Base-by-base conservation (phyloP, 2,888 invertebrate species). In the Scaeva pyrastri region DNA sequence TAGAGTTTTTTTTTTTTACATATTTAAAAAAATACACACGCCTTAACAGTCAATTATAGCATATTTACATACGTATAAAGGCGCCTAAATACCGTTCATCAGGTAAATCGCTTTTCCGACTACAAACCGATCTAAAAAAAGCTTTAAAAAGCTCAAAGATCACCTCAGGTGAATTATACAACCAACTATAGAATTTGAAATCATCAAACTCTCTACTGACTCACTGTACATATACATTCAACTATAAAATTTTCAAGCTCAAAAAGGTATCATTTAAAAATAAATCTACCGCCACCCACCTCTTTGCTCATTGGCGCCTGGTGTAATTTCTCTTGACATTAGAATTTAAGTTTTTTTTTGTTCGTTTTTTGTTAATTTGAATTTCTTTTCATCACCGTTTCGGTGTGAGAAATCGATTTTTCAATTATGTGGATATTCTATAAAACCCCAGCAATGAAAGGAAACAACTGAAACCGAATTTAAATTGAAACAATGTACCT, bases 361-460 rank as follows among this genome's bases (percentile, higher is more conserved):
- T n/a, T n/a, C n/a, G 41, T 21, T 19, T 60, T 50, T 48, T 60
- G 14, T 41, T 58, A 60, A 21, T 8, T 41, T 0, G 5, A 60
- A 41, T 36, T 60, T 60, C 19, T 11, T n/a, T 23, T 6, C 14
- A 21, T 23, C 14, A 5, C n/a, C 8, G 6, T 2, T 7, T 36
- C 6, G 12, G 60, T 16, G 21, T 41, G 39, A 41, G 39, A 39
- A 39, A 60, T 60, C 41, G 60, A 60, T 60, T 60, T 60, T 58
- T 39, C 52, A 52, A 52, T n/a, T n/a, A 50, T 6, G 8, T 19
- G 2, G 23, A 23, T 12, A 5, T 7, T 1, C 31, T 31, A 31
- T 0, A 31, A 52, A 7, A 52, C 23, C n/a, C n/a, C n/a, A n/a
- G n/a, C n/a, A n/a, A n/a, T 52, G 14, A n/a, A 7, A 52, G 21